phyloP scores from a whole-genome alignment of 1,140 invertebrate genomes.

The Papilio dardanus region DNA sequence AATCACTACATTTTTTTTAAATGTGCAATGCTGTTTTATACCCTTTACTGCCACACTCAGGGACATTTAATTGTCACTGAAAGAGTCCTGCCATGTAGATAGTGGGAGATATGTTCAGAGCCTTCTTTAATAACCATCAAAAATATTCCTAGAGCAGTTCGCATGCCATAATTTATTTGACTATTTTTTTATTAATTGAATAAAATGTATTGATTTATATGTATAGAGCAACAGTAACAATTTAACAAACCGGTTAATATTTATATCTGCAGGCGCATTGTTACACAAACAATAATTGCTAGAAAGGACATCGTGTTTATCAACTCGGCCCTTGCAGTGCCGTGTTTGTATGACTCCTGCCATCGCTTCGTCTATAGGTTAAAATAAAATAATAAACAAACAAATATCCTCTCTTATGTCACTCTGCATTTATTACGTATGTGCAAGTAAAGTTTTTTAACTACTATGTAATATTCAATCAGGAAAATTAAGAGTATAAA shows the following conservation, averaged over 20 bases:
- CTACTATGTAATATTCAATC: too few species aligned
- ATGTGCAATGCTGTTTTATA: too few species aligned
- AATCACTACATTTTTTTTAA: too few species aligned
- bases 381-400: slow-evolving; percentile 48
- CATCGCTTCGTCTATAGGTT: slow-evolving; percentile 37
- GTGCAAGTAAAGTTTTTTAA: neutral
- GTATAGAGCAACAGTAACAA: neutral
- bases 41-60: too few species aligned
- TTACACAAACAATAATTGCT: slow-evolving; percentile 70
- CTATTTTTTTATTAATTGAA: neutral
- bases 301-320: slow-evolving; percentile 64
- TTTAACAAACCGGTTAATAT: slow-evolving; percentile 49
- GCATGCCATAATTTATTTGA: too few species aligned
- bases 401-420: slow-evolving; percentile 36
- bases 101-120: too few species aligned
- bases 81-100: too few species aligned
- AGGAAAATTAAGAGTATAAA: too few species aligned
- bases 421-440: slow-evolving; percentile 12
- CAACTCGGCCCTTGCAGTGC: slow-evolving; percentile 65
- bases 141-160: too few species aligned
- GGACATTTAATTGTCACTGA: too few species aligned
- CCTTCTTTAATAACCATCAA: too few species aligned
- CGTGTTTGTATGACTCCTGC: slow-evolving; percentile 49
- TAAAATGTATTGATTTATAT: neutral
- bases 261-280: slow-evolving; percentile 56